Base-by-base conservation (phyloP, 2,113 vertebrate genomes). In the Promerops cafer region DNA sequence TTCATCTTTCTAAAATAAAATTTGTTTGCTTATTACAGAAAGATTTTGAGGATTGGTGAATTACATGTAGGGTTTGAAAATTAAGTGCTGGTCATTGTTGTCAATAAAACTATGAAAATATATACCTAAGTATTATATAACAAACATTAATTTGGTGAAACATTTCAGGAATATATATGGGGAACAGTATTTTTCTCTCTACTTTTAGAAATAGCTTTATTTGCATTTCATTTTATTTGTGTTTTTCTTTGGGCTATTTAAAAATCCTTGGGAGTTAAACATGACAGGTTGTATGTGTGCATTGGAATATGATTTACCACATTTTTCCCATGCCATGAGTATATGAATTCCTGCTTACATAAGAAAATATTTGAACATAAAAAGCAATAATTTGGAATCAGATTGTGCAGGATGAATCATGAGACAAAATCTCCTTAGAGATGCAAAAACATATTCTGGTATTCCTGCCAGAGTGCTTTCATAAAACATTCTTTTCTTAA, bases 301-400 rank as follows among this genome's bases (percentile, higher is more conserved):
- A 77, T 37, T 95, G 87, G 88, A 97, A 88, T 95, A 90, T 70
- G 59, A 93, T 94, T 97, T 95, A 54, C 75, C 69, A 45, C 94
- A 63, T 90, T 95, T 97, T 97, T 94, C 78, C 87, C 91, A 94
- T 93, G 75, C 83, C 64, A 92, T 77, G 52, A 86, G 57, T 95
- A 56, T 90, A 94, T 94, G 93, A 87, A 97, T 97, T 94, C 64
- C 56, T 94, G 44, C 83, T 97, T 97, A 86, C 94, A 96, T 89
- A 96, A 90, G 86, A 96, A 96, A 97, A 82, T 97, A 95, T 94
- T 94, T 96, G 87, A 96, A 90, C 83, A 96, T 94, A 91, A 95
- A 96, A 97, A 94, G 75, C 72, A 96, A 72, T 77, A 87, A 87
- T 96, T 94, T 96, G 71, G 91, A 96, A 90, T 97, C 66, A 82